Evolutionary conservation across 2,797 vertebrate genomes (phyloP).

Genomic region (Xiphorhynchus erythropygius): DNA sequence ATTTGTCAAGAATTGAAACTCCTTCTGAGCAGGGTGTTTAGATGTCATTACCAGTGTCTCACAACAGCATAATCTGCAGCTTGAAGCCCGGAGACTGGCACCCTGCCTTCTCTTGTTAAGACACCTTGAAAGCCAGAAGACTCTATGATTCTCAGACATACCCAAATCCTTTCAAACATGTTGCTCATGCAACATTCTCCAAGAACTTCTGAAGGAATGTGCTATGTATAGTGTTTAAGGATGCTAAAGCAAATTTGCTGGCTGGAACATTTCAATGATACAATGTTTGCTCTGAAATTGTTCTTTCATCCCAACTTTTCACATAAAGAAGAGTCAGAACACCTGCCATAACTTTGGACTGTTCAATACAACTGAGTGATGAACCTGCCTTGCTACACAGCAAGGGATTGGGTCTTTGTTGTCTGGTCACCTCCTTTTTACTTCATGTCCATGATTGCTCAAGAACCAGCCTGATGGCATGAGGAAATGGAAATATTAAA

Average conservation of each 20-base stretch:
- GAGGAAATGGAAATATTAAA: neutral
- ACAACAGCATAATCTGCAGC: neutral
- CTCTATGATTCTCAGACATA: neutral
- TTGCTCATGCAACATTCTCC: neutral
- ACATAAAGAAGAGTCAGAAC: neutral
- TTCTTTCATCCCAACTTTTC: neutral
- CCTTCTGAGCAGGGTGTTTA: neutral
- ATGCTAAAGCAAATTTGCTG: neutral
- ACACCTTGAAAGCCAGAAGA: neutral
- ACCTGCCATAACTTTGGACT: neutral
- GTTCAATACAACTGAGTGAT: neutral
- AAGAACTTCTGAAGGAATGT: neutral
- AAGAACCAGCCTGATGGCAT: neutral
- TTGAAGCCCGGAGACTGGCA: neutral
- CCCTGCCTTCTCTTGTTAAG: neutral
- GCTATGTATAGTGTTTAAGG: neutral
- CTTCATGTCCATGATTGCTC: neutral
- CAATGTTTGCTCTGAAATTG: neutral
- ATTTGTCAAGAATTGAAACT: neutral
- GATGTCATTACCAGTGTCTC: neutral
- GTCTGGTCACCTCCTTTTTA: neutral
- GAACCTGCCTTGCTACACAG: neutral
- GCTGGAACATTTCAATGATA: neutral
- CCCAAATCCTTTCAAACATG: neutral
- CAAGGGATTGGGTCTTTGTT: neutral